Evolutionary conservation across 2,797 vertebrate species (phyloP).

Genomic region (Threskiornis aethiopicus): DNA sequence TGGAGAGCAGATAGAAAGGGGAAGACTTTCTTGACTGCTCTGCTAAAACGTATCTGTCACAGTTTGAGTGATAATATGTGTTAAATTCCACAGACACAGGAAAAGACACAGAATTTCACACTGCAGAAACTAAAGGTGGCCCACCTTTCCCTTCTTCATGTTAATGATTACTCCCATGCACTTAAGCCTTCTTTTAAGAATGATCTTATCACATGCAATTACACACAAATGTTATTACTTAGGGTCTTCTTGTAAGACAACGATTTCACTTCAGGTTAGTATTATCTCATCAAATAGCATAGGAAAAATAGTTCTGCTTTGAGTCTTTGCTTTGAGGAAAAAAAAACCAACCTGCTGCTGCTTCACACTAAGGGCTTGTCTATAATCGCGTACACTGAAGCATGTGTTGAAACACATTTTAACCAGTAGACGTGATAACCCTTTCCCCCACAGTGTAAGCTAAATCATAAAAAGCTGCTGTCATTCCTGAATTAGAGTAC

Average conservation of each 20-base stretch:
- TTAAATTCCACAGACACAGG: conserved; percentile 18
- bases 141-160: background rate
- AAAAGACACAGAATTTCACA: background rate
- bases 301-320: background rate
- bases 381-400: background rate
- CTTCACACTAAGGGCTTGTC: background rate
- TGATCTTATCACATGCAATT: background rate
- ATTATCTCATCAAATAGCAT: background rate
- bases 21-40: background rate
- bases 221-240: background rate
- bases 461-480: background rate
- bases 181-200: background rate
- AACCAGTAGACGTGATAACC: background rate
- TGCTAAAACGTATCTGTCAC: background rate
- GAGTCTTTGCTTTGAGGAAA: background rate
- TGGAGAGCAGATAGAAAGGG: conserved; percentile 23
- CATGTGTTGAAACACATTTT: background rate
- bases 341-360: background rate
- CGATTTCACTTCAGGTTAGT: background rate
- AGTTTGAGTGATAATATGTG: background rate
- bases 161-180: background rate
- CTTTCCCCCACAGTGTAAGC: background rate
- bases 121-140: background rate
- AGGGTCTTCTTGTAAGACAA: background rate
- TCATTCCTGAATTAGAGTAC: background rate